phyloP scores from a whole-genome alignment of 2,797 vertebrate species.

The Eurystomus glaucurus region DNA sequence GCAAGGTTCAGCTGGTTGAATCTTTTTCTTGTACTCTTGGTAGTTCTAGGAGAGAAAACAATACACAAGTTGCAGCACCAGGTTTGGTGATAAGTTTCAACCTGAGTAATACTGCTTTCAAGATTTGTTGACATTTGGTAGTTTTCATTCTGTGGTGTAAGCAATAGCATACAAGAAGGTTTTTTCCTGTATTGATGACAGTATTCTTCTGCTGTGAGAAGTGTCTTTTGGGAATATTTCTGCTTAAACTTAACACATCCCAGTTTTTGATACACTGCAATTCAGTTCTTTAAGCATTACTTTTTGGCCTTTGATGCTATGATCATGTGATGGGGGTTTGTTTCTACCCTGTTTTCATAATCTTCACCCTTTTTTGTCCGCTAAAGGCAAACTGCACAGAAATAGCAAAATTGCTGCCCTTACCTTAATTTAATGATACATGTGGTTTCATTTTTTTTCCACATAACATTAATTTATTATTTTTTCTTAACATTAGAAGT shows the following conservation, averaged over 20 bases:
- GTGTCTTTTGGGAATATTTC: neutral
- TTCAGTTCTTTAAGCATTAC: conserved; percentile 32
- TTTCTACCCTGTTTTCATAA: conserved; percentile 66
- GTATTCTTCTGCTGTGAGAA: neutral
- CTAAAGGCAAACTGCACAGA: conserved; percentile 76
- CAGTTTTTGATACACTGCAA: conserved; percentile 9
- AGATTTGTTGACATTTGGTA: neutral
- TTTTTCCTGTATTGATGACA: neutral
- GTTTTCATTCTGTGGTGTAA: neutral
- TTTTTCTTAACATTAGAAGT: neutral
- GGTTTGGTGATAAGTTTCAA: neutral
- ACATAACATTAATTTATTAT: neutral
- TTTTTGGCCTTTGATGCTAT: conserved; percentile 57
- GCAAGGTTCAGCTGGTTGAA: neutral
- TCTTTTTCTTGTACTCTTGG: neutral
- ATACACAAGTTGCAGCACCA: neutral
- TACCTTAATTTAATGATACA: neutral
- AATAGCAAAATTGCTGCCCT: neutral
- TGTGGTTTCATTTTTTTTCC: neutral
- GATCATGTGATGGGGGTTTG: conserved; percentile 45
- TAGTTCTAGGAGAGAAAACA: neutral
- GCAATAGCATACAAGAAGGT: neutral
- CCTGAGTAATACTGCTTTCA: neutral
- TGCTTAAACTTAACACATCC: neutral
- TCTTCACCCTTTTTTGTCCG: conserved; percentile 58